A percentile compares a stretch with the other conserved stretches of the same genome.
Conservation (phyloP, 2,888 invertebrate species). For the Sialis fuliginosa region DNA sequence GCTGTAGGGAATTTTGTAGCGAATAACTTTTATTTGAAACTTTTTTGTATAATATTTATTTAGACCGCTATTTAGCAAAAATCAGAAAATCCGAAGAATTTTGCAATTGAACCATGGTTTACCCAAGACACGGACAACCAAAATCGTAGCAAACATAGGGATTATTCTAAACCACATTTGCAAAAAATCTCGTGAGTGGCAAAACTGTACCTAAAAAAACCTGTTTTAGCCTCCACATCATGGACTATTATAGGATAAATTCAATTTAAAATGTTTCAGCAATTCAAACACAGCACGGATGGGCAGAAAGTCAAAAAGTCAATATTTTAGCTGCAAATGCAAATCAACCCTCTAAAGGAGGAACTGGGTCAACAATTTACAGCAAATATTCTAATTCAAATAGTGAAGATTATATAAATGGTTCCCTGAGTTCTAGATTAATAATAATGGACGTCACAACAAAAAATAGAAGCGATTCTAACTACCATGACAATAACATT, state of each 20-base stretch:
- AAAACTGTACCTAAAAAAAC: no score
- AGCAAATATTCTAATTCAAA: constrained; percentile 14
- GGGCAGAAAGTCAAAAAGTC: constrained; percentile 45
- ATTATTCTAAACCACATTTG: no score
- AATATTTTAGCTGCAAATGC: constrained; percentile 56
- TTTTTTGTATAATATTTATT: no score
- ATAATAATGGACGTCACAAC: not conserved
- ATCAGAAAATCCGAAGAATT: no score
- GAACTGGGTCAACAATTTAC: constrained; percentile 61
- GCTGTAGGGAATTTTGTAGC: no score
- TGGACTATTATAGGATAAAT: not conserved
- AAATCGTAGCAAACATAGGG: no score
- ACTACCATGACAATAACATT: not conserved
- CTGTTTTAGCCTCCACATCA: no score
- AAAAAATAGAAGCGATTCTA: not conserved
- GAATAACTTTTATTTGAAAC: no score
- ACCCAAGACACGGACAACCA: no score
- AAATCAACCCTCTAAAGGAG: constrained; percentile 39
- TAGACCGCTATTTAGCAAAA: no score
- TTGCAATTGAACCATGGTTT: no score
- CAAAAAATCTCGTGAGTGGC: no score
- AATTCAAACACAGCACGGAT: constrained; percentile 49
- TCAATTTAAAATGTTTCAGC: constrained; percentile 23
- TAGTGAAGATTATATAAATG: not conserved
- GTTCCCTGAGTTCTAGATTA: not conserved